Conservation (phyloP, 2,113 vertebrate genomes). For the Asarcornis scutulata region DNA sequence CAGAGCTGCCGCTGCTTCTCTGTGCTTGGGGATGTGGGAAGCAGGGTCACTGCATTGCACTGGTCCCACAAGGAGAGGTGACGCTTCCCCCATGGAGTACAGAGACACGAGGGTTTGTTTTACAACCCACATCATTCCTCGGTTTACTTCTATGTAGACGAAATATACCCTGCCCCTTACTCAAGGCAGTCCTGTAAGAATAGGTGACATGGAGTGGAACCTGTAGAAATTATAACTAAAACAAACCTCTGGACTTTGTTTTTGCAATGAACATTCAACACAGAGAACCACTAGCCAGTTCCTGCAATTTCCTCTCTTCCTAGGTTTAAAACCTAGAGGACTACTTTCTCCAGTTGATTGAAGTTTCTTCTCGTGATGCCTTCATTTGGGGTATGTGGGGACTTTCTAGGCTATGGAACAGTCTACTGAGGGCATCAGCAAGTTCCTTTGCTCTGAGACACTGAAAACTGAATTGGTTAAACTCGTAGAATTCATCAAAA, state of each 20-base stretch:
- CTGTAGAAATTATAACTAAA: neutral
- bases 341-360: neutral
- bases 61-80: neutral
- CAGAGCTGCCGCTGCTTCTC: neutral
- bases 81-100: neutral
- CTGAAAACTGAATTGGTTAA: neutral
- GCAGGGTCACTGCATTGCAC: neutral
- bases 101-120: neutral
- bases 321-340: neutral
- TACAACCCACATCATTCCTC: neutral
- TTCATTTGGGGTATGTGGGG: too few relatives aligned
- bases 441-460: neutral
- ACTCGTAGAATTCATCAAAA: neutral
- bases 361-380: neutral
- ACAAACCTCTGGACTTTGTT: neutral
- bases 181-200: neutral
- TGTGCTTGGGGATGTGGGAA: fast-evolving
- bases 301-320: neutral
- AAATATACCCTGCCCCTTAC: neutral
- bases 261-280: neutral
- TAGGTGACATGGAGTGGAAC: neutral
- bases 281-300: neutral
- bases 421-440: neutral
- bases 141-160: neutral
- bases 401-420: neutral